phyloP scores from a whole-genome alignment of 2,797 vertebrate genomes.

The Peromyscus eremicus region DNA sequence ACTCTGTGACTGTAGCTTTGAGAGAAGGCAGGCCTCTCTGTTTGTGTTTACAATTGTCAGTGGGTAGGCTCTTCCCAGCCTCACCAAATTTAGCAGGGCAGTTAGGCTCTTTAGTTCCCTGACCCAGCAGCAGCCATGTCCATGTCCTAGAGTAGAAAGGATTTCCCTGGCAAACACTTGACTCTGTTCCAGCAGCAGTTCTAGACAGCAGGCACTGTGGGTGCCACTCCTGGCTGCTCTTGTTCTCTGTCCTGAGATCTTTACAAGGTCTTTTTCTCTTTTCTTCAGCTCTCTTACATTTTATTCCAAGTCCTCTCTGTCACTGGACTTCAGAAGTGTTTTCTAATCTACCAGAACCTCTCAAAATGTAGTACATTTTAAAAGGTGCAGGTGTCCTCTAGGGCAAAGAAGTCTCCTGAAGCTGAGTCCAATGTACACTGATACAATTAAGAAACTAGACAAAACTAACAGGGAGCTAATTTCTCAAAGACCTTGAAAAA shows the following conservation, averaged over 20 bases:
- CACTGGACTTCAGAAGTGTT: background rate
- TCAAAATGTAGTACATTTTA: background rate
- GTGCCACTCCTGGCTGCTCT: background rate
- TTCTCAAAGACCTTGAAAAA: background rate
- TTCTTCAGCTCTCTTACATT: background rate
- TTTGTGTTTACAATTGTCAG: background rate
- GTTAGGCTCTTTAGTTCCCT: background rate
- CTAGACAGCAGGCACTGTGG: background rate
- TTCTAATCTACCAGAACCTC: background rate
- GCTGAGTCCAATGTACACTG: background rate
- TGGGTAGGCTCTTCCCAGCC: background rate
- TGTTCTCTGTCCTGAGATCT: background rate
- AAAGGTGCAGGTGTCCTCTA: background rate
- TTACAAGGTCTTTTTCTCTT: background rate
- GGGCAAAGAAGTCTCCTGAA: background rate
- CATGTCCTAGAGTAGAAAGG: background rate
- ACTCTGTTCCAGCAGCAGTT: background rate
- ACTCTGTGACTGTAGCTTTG: background rate
- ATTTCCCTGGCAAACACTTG: background rate
- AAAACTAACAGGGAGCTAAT: background rate
- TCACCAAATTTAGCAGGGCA: background rate
- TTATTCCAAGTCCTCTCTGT: background rate
- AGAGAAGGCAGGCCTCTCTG: background rate
- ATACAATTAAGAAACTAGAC: background rate
- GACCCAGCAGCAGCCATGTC: background rate